Conservation (phyloP, 1,140 invertebrate species). For the Ptiloglossa arizonensis region DNA sequence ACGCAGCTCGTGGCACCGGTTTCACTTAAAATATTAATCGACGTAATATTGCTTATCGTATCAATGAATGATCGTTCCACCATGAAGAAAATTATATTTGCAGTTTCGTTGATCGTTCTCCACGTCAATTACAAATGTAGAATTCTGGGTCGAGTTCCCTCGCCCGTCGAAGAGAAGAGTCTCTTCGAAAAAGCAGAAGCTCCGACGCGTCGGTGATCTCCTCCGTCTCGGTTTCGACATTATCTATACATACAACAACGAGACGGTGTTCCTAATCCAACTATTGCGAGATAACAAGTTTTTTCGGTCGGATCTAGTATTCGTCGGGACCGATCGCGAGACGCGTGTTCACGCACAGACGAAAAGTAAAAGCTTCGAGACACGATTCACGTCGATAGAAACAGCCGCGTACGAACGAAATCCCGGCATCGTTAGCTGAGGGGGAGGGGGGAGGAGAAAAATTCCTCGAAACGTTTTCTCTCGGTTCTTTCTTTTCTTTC, state of each 20-base stretch:
- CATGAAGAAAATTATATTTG: neutral
- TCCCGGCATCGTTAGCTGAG: neutral
- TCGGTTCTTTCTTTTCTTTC: too few relatives aligned
- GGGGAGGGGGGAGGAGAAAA: neutral
- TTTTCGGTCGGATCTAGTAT: neutral
- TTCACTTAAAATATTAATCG: neutral
- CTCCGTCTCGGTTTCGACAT: neutral
- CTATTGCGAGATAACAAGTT: neutral
- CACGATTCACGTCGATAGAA: neutral
- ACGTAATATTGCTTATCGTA: neutral
- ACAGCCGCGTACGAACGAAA: neutral
- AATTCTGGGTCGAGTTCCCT: neutral
- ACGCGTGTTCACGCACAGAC: conserved; percentile 3
- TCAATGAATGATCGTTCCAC: neutral
- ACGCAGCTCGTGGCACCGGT: neutral
- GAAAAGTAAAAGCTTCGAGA: neutral
- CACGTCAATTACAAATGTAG: neutral
- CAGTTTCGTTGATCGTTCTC: neutral
- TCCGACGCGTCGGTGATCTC: neutral
- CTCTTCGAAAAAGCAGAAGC: neutral
- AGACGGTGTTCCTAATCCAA: too few relatives aligned
- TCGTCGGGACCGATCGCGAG: neutral
- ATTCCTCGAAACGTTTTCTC: neutral
- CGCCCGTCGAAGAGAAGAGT: neutral
- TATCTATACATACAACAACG: conserved; percentile 8